phyloP scores from a whole-genome alignment of 2,113 vertebrate species.

The Mustela nigripes region DNA sequence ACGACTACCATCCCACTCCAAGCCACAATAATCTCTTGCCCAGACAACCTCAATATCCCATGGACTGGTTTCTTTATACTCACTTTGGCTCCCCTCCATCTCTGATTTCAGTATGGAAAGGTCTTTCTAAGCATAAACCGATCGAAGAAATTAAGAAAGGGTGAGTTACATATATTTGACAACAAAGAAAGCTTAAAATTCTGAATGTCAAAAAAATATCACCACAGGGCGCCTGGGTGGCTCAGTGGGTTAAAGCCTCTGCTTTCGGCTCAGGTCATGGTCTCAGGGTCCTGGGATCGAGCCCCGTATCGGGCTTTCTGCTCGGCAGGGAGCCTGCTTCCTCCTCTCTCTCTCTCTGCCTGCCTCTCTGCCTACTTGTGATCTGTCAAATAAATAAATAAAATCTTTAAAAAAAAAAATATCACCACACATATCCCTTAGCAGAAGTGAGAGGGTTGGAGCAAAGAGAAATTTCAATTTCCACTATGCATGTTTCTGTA shows the following conservation, averaged over 20 bases:
- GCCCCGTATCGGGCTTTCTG: too few species aligned
- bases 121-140: neutral
- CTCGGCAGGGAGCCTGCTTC: too few species aligned
- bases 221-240: neutral
- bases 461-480: neutral
- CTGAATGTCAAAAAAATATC: neutral
- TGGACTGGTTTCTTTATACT: neutral
- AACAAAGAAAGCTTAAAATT: neutral
- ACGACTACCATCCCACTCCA: neutral
- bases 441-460: neutral
- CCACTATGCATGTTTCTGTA: neutral
- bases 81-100: neutral
- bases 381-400: too few species aligned
- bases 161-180: neutral
- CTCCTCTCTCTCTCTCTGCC: too few species aligned
- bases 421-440: neutral
- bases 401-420: neutral
- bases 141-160: neutral
- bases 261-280: too few species aligned
- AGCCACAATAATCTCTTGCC: neutral
- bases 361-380: too few species aligned
- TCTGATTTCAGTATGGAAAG: neutral
- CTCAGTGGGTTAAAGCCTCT: too few species aligned
- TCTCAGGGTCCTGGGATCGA: too few species aligned
- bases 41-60: neutral